A percentile compares a stretch with the other conserved stretches of the same genome.
These are phyloP conservation scores for Platyscapa corneri DNA, from an alignment of 1,140 invertebrate species.

Conservation along the genomic window DNA sequence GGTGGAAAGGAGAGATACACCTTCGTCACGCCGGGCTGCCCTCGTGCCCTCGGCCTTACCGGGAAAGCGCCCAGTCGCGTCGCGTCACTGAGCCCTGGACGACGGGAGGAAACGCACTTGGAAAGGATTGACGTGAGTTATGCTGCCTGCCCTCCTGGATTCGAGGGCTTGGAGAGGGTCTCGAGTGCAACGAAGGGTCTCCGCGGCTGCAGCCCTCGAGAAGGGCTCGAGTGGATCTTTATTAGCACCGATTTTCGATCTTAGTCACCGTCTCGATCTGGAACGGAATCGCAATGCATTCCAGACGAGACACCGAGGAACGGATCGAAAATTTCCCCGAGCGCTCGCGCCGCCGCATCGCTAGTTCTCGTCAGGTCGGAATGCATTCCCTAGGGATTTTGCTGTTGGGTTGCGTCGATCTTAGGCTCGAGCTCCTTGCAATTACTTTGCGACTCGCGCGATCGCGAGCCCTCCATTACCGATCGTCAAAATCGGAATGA, in stretches of 20 bases:
- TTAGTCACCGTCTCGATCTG: too few species aligned
- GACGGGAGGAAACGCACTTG: not conserved
- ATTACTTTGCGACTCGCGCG: too few species aligned
- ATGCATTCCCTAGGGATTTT: too few species aligned
- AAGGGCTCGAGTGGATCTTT: not conserved
- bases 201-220: too few species aligned
- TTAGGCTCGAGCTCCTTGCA: too few species aligned
- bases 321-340: too few species aligned
- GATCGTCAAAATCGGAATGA: not conserved
- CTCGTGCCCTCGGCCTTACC: slow-evolving; percentile 50
- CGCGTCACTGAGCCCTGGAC: not conserved
- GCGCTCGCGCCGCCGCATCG: too few species aligned
- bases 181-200: not conserved
- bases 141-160: not conserved
- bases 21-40: slow-evolving; percentile 67
- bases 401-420: too few species aligned
- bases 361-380: too few species aligned
- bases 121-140: not conserved
- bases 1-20: slow-evolving; percentile 50
- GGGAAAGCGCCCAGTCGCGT: not conserved
- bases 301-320: too few species aligned
- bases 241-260: not conserved
- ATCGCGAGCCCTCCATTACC: too few species aligned
- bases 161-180: not conserved
- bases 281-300: not conserved